A percentile compares a stretch with the other conserved stretches of the same genome.
Evolutionary conservation across 2,888 invertebrate genomes (phyloP).

Genomic region (Chelonus formosanus): DNA sequence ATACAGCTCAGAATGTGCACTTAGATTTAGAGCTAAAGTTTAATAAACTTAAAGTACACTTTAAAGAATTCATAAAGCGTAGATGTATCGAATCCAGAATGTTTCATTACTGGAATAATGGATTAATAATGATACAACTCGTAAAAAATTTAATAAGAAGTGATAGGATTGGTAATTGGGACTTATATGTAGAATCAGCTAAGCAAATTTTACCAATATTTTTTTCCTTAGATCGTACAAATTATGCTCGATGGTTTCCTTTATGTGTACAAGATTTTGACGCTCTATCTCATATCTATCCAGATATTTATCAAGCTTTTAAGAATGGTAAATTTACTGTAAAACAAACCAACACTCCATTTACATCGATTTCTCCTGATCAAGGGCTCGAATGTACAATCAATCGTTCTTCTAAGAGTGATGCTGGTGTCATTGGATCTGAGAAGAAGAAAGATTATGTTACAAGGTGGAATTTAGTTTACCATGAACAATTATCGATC

Average conservation of each 20-base stretch:
- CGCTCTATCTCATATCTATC: constrained; percentile 5
- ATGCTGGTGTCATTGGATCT: constrained; percentile 24
- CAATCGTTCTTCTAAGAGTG: constrained; percentile 24
- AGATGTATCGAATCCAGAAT: constrained; percentile 27
- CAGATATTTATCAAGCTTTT: constrained; percentile 29
- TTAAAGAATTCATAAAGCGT: constrained; percentile 11
- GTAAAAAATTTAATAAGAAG: constrained; percentile 24
- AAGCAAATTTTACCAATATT: constrained; percentile 27
- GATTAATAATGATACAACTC: constrained; percentile 27
- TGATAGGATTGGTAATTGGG: constrained; percentile 32
- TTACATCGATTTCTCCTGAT: constrained; percentile 26
- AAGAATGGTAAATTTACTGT: constrained; percentile 22
- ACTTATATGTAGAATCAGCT: not conserved
- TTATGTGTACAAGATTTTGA: constrained; percentile 24
- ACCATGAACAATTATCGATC: constrained; percentile 19
- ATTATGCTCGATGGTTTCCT: constrained; percentile 28
- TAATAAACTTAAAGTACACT: not conserved
- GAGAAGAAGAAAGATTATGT: constrained; percentile 26
- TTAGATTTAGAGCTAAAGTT: constrained; percentile 2
- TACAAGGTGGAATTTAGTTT: constrained; percentile 19
- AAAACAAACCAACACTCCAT: constrained; percentile 17
- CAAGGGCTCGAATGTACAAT: constrained; percentile 33
- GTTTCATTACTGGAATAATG: constrained; percentile 32
- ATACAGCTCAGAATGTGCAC: not conserved
- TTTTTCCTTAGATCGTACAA: constrained; percentile 27